phyloP scores from a whole-genome alignment of 2,888 invertebrate genomes.

The Frankliniella fusca region DNA sequence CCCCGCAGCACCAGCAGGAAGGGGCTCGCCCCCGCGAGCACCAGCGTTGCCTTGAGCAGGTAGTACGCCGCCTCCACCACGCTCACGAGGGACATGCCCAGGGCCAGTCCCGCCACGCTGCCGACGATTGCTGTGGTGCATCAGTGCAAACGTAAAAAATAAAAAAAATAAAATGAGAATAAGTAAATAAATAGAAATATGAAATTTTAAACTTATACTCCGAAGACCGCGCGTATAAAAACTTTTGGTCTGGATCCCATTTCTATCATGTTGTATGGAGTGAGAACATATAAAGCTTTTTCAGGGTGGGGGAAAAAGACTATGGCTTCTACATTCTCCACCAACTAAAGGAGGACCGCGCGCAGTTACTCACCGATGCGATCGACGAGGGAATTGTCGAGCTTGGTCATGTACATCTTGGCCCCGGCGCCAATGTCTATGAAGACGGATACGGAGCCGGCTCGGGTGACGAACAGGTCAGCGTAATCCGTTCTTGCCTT shows the following conservation, averaged over 20 bases:
- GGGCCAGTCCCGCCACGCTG: conserved; percentile 41
- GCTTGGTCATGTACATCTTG: neutral
- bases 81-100: conserved; percentile 41
- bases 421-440: neutral
- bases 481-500: neutral
- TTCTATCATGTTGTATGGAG: too few relatives aligned
- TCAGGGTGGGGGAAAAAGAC: too few relatives aligned
- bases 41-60: conserved; percentile 36
- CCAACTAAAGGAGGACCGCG: neutral
- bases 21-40: neutral
- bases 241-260: too few relatives aligned
- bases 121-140: conserved; percentile 41
- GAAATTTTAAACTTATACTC: too few relatives aligned
- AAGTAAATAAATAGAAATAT: too few relatives aligned
- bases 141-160: neutral
- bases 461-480: neutral
- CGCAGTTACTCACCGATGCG: neutral
- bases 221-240: too few relatives aligned
- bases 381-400: neutral
- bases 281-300: too few relatives aligned
- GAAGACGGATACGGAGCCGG: neutral
- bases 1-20: neutral
- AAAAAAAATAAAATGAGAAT: too few relatives aligned
- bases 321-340: neutral
- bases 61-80: conserved; percentile 41